These are phyloP conservation scores for Macrostomum lignano DNA, from an alignment of 1,140 invertebrate genomes.

Conservation along the genomic window DNA sequence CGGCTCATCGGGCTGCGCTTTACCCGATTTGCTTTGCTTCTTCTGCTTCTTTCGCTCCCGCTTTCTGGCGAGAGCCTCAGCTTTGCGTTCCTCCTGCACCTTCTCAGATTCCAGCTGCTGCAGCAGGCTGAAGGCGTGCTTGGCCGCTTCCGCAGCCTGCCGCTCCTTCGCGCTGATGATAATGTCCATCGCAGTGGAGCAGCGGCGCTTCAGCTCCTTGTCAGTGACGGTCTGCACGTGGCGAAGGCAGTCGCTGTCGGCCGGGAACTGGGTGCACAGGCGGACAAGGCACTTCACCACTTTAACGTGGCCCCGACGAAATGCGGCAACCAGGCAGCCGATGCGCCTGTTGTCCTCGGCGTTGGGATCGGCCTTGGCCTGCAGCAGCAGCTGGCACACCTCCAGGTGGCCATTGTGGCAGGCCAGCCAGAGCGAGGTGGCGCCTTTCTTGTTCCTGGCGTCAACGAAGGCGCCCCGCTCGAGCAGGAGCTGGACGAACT, in stretches of 20 bases:
- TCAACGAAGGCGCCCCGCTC: constrained; percentile 51
- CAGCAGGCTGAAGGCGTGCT: constrained; percentile 67
- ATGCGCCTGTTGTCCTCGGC: constrained; percentile 73
- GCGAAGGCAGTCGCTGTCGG: constrained; percentile 72
- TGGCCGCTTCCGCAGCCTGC: constrained; percentile 83
- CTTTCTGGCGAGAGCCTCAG: constrained; percentile 54
- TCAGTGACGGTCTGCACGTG: constrained; percentile 39
- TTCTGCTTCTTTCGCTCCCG: constrained; percentile 74
- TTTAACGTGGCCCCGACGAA: constrained; percentile 88
- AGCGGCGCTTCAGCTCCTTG: constrained; percentile 65
- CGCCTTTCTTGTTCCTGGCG: constrained; percentile 96
- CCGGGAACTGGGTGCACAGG: constrained; percentile 86
- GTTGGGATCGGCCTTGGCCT: constrained; percentile 69
- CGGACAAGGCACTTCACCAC: constrained; percentile 93
- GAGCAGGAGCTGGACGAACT: constrained; percentile 59
- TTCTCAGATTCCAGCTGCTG: constrained; percentile 79
- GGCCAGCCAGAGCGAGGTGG: constrained; percentile 84
- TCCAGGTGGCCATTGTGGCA: constrained; percentile 86
- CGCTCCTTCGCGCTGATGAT: constrained; percentile 81
- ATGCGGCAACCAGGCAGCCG: constrained; percentile 89
- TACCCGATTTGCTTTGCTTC: constrained; percentile 34
- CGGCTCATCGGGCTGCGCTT: too few relatives aligned
- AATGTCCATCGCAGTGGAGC: constrained; percentile 67
- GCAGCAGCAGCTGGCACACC: constrained; percentile 67
- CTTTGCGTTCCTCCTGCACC: constrained; percentile 56